Evolutionary conservation across 2,797 vertebrate genomes (phyloP), one percentile per base, ranked within the genome.

Genomic region (Salmo trutta): DNA sequence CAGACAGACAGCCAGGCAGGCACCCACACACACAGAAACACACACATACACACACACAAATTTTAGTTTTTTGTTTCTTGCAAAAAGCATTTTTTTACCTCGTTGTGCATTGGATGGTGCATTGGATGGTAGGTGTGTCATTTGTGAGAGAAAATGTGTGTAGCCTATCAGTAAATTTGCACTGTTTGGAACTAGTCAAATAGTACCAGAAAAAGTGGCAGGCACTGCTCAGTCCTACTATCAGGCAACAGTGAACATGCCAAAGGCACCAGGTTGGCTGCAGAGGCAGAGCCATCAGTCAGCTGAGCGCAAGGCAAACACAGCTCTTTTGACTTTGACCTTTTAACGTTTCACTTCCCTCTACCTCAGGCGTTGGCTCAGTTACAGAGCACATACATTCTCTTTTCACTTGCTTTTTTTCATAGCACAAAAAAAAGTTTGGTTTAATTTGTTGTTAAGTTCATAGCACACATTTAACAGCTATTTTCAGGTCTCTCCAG

Each of bases 251-350:
- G 71, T 71, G 82, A 75, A 79, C 70, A 41, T 75, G 65, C 56
- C 81, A 56, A 59, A 59, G 54, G 54, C 54, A 59, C 56, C 7
- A 83, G 83, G 84, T 75, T 82, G 82, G 75, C 70, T 62, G 33
- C 29, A 31, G 66, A 16, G 10, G 0, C 4, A 69, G 17, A 69
- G 29, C 17, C 31, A 36, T 41, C 27, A n/a, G 80, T 81, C 86
- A 84, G 71, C 78, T 79, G 74, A 80, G 69, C 76, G 68, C 70
- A 70, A 77, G 41, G 85, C 79, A 83, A 83, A 83, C 82, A 86
- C 73, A 78, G 29, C 62, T 54, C 77, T 83, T 77, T 90, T 87
- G 81, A 82, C 82, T 85, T 84, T 88, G 75, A 71, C 83, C 85
- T 88, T 83, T 82, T 79, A 83, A 81, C 78, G 74, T 85, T 82